A percentile compares a stretch with the other conserved stretches of the same genome.
Conservation (phyloP, 2,888 invertebrate genomes). For the Aspidiotus rigidus region DNA sequence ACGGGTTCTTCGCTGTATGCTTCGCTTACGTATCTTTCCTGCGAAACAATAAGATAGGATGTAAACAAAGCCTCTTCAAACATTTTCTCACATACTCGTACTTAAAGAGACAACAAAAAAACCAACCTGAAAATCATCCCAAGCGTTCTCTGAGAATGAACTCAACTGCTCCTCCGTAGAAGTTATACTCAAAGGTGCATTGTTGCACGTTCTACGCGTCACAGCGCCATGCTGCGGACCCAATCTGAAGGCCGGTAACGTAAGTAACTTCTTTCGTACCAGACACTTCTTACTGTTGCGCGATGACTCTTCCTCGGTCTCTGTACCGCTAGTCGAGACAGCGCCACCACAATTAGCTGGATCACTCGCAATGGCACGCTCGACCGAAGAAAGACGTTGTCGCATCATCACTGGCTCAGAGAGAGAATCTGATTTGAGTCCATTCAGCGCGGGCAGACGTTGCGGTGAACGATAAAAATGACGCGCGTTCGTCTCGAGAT, state of each 20-base stretch:
- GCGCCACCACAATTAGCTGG: constrained; percentile 11
- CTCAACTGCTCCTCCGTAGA: constrained; percentile 61
- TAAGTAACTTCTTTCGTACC: constrained; percentile 35
- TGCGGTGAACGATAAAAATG: constrained; percentile 22
- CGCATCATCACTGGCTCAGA: constrained; percentile 53
- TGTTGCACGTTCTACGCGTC: constrained; percentile 36
- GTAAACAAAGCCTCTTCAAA: no score
- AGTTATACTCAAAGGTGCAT: constrained; percentile 35
- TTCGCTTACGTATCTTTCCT: constrained; percentile 87
- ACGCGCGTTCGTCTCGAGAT: constrained; percentile 40
- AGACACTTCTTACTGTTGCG: constrained; percentile 36
- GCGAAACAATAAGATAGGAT: constrained; percentile 34
- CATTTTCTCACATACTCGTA: no score
- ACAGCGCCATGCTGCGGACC: constrained; percentile 39
- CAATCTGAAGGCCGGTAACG: constrained; percentile 40
- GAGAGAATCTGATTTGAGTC: constrained; percentile 64
- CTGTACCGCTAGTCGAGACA: constrained; percentile 39
- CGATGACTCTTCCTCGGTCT: constrained; percentile 42
- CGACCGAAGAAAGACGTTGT: constrained; percentile 43
- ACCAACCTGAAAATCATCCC: constrained; percentile 85
- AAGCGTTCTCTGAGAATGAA: constrained; percentile 82
- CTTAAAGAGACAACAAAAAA: no score
- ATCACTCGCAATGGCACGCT: constrained; percentile 34
- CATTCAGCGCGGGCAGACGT: background rate
- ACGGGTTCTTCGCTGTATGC: constrained; percentile 75